These are phyloP conservation scores for Chamaea fasciata DNA, from an alignment of 2,113 vertebrate genomes.

Conservation along the genomic window DNA sequence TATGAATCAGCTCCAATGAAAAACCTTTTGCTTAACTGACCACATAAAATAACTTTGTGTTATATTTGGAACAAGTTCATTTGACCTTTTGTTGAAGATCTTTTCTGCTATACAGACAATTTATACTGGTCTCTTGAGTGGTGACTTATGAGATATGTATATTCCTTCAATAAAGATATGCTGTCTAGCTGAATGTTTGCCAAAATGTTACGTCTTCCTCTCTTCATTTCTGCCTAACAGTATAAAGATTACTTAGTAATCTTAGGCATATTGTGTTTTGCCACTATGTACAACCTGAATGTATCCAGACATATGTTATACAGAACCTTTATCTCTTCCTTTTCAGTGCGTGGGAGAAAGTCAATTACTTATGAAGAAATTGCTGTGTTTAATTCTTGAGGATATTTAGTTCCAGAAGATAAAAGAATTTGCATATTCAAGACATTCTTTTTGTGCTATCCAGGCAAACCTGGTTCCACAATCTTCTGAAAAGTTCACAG, in stretches of 20 bases:
- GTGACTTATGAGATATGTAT: background rate
- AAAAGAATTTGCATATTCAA: background rate
- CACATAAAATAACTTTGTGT: background rate
- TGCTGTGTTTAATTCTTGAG: background rate
- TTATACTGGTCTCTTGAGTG: background rate
- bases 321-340: background rate
- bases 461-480: background rate
- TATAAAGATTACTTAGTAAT: conserved; percentile 1
- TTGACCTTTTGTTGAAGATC: conserved; percentile 1
- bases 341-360: background rate
- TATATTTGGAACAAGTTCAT: background rate
- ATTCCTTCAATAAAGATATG: background rate
- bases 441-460: background rate
- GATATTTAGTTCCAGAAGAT: background rate
- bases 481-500: background rate
- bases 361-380: background rate
- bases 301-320: background rate
- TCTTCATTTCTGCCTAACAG: background rate
- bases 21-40: background rate
- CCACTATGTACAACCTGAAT: background rate
- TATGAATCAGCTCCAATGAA: background rate
- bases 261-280: conserved; percentile 27
- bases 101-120: background rate
- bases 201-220: background rate
- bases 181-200: background rate